Evolutionary conservation across 2,113 vertebrate genomes (phyloP), one percentile per base, ranked within the genome.

Genomic region (Entelurus aequoreus): DNA sequence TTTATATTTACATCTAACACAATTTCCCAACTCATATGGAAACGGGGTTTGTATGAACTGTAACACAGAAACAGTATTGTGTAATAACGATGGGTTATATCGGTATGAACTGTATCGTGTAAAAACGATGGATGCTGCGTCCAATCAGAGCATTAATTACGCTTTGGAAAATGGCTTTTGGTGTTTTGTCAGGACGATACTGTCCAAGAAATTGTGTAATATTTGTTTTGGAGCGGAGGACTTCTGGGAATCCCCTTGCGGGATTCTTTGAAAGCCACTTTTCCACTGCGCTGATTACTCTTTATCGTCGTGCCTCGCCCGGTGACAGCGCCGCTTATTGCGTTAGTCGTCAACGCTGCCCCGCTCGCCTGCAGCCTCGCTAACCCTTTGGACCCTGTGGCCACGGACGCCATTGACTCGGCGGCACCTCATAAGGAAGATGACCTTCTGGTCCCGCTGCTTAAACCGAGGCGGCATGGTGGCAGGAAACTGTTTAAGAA

Each of bases 381-480:
- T 68, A 78, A 64, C 74, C 68, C 64, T 53, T 54, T 62, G 61
- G 63, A 54, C 49, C 59, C 40, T 67, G 37, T 68, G 65, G 67
- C 54, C 69, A 63, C 77, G 61, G 62, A 70, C 53, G 48, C 62
- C 71, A 70, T 85, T 76, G 75, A 65, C 66, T 63, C 16, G 10
- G 37, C 54, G 8, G 14, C 5, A 36, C 42, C 42, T 12, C 42
- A 12, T 12, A 5, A 46, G 9, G 28, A 28, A 28, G 28, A 28
- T 28, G 28, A 28, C 28, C 42, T 12, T 11, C 10, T 11, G 42
- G 42, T 46, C 42, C 42, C 12, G 2, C 40, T 8, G 40, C 7
- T 28, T 28, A 4, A 28, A 28, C 28, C 28, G 19, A 19, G 40
- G 40, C 40, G 6, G 40, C 40, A 42, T 42, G 19, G 19, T 19